Evolutionary conservation across 2,888 invertebrate species (phyloP), one percentile per base, ranked within the genome.

Genomic region (Ennomos quercinarius): DNA sequence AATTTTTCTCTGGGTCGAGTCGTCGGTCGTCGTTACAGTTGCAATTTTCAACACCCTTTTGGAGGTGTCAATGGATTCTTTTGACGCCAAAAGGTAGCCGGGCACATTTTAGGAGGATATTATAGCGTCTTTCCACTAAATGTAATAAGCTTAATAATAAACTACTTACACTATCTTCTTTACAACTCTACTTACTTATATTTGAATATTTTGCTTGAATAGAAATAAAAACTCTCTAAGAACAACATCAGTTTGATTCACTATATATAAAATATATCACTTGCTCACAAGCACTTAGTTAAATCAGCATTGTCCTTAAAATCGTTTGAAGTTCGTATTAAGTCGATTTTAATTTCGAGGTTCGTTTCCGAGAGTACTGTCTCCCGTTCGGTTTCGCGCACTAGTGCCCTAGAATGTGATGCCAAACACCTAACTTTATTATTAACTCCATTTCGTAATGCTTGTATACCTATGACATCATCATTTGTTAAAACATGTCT

Each of bases 401-500:
- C 81, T 74, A 81, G 72, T 80, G 84, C 77, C 80, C 82, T 73
- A 82, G 79, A 81, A 81, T 70, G 71, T 70, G 83, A 81, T 86
- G 87, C 88, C 87, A 88, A 76, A 75, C 80, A 78, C 76, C 77
- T 74, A 71, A 72, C 77, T 78, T 78, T 87, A 89, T 88, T 87
- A 86, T 87, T 87, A 87, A 85, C 83, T 69, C 73, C 66, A 72
- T 89, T 83, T 83, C 83, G 87, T 83, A 89, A 87, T 77, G 66
- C 63, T 55, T 70, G 60, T 72, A 67, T 72, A 78, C 61, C 56
- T 54, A 76, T 91, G 89, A 90, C 87, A 87, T 90, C 89, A 90
- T 76, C 71, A 72, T 73, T 78, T 73, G 73, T 76, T 74, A 80
- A 82, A 80, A 77, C 74, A 78, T 77, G 67, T 74, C 72, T 67